Base-by-base conservation (phyloP, 2,888 invertebrate species). In the Apoderus coryli region DNA sequence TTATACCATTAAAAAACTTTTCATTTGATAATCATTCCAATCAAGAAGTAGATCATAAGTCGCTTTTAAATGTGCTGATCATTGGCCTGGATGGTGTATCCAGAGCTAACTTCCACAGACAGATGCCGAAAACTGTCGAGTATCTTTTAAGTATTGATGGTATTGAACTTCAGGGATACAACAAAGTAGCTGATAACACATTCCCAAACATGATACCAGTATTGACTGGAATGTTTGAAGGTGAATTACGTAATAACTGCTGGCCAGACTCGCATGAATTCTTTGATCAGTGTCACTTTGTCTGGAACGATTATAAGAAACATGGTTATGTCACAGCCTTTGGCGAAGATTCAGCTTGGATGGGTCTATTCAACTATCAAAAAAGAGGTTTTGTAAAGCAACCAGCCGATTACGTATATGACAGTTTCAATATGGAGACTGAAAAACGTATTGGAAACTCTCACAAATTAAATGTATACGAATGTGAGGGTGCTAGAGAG, bases 111-210 rank as follows among this genome's bases (percentile, higher is more conserved):
- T 77, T 89, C 43, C 70, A 80, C 39, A 69, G 90, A 25, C 81
- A 81, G 44, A 78, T 90, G 78, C 79, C 79, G 0, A 65, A 65
- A 46, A 82, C 84, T 1, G 57, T 69, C 10, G 52, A 62, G 2
- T 69, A 64, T 42, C 59, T 86, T 29, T 60, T 65, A 34, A 37
- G 51, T 26, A 59, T 80, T 36, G 65, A 67, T 9, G 76, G 76
- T 22, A 65, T 82, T 29, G 86, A 86, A 51, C 64, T 93, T 51
- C 56, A 77, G 41, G 93, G 92, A 4, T 90, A 86, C 56, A 89
- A 84, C 52, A 93, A 92, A 65, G 80, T 93, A 5, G 93, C 76
- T 3, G 92, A 92, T 55, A 93, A 92, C 54, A 92, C 92, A 0
- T 90, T 82, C 52, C 88, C 89, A 1, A 93, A 93, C 55, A 54